A percentile compares a stretch with the other conserved stretches of the same genome.
These are phyloP conservation scores for Asteroscopus sphinx DNA, from an alignment of 2,888 invertebrate genomes.

Conservation along the genomic window DNA sequence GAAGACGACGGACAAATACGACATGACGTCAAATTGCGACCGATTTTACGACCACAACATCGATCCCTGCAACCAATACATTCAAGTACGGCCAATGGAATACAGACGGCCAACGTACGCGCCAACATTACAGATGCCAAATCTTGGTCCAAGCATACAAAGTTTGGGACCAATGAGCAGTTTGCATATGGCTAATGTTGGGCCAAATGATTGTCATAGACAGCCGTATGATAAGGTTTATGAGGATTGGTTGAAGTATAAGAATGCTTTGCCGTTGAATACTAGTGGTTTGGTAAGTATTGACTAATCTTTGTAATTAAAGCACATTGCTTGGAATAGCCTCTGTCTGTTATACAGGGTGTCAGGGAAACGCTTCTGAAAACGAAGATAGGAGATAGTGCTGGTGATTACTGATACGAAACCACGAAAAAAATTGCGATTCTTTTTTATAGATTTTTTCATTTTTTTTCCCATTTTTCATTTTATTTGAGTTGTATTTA, in stretches of 20 bases:
- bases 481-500: too few relatives aligned
- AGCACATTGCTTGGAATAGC: too few relatives aligned
- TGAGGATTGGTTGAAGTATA: constrained; percentile 89
- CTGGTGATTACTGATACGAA: too few relatives aligned
- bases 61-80: constrained; percentile 80
- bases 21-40: constrained; percentile 75
- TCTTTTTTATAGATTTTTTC: too few relatives aligned
- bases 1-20: constrained; percentile 81
- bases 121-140: constrained; percentile 67
- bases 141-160: constrained; percentile 74
- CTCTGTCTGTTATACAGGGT: too few relatives aligned
- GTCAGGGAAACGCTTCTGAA: too few relatives aligned
- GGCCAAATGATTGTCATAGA: constrained; percentile 78
- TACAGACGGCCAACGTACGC: constrained; percentile 72
- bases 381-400: too few relatives aligned
- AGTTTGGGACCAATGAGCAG: constrained; percentile 68
- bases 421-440: too few relatives aligned
- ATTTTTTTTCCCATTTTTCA: too few relatives aligned
- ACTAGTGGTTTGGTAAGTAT: constrained; percentile 83
- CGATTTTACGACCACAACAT: constrained; percentile 80
- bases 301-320: not conserved
- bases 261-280: constrained; percentile 84
- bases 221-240: constrained; percentile 84
- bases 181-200: constrained; percentile 64
- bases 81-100: constrained; percentile 81